These are phyloP conservation scores for Ridgeia piscesae DNA, from an alignment of 1,140 invertebrate genomes.

Conservation along the genomic window DNA sequence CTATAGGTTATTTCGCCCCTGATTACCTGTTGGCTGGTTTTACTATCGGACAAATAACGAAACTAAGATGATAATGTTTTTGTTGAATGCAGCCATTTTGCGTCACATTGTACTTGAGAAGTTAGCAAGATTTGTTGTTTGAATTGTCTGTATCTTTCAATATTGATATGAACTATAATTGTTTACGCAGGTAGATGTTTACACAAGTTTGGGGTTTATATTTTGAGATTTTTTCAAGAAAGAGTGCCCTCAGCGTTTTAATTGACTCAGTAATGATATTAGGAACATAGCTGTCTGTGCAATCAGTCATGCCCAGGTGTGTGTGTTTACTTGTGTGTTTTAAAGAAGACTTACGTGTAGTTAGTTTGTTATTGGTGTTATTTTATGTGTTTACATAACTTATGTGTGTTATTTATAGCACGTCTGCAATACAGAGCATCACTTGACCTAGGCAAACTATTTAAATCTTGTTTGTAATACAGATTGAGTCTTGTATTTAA, in stretches of 20 bases:
- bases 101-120: neutral
- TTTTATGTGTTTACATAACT: neutral
- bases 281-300: neutral
- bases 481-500: neutral
- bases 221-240: constrained; percentile 6
- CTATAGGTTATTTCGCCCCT: no score
- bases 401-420: neutral
- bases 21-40: neutral
- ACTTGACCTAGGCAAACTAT: neutral
- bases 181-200: neutral
- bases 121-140: neutral
- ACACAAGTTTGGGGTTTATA: neutral
- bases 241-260: neutral
- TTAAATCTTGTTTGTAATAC: neutral
- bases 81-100: neutral
- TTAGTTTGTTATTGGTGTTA: neutral
- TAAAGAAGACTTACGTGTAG: neutral
- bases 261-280: neutral
- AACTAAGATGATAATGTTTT: neutral
- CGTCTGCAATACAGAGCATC: neutral
- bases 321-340: neutral
- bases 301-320: neutral
- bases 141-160: neutral
- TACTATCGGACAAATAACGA: neutral
- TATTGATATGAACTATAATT: neutral